Evolutionary conservation across 2,888 invertebrate species (phyloP), one percentile per base, ranked within the genome.

Genomic region (Parasteatoda lunata): DNA sequence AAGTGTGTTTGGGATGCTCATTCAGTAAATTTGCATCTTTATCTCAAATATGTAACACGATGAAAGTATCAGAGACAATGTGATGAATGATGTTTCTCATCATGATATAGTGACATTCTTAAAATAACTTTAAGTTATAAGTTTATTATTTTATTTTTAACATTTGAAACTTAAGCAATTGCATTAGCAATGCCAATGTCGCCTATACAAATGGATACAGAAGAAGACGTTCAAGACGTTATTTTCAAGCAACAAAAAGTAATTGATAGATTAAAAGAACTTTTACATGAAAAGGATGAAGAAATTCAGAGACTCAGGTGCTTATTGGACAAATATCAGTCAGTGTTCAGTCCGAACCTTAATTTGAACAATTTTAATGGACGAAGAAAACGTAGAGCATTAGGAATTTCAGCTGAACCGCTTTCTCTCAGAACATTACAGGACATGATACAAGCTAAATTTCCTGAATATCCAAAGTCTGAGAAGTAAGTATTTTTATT

Each of bases 361-460:
- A 80, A 84, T 65, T 68, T 90, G 93, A 95, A 78, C 59, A 77
- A 81, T 49, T 59, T 84, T 15, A 64, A 81, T 54, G 93, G 93
- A 85, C 90, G 94, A 3, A 92, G 95, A 90, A 95, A 95, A 91
- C 96, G 97, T 92, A 93, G 98, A 90, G 97, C 97, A 54, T 95
- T 96, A 93, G 98, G 98, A 90, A 98, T 98, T 90, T 98, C 98
- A 3, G 98, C 98, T 15, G 98, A 98, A 92, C 98, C 98, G 0
- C 97, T 96, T 91, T 95, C 94, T 90, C 95, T 88, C 64, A 69
- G 88, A n/a, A 89, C 88, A 8, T 87, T 89, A 76, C 89, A 89
- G 78, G 90, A 90, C 65, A 75, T 89, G 5, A 88, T 90, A 45
- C 76, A 88, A 70, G 89, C 88, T 7, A 95, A 95, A 91, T 91